Conservation (phyloP, 2,113 vertebrate species). For the Hypomesus transpacificus region DNA sequence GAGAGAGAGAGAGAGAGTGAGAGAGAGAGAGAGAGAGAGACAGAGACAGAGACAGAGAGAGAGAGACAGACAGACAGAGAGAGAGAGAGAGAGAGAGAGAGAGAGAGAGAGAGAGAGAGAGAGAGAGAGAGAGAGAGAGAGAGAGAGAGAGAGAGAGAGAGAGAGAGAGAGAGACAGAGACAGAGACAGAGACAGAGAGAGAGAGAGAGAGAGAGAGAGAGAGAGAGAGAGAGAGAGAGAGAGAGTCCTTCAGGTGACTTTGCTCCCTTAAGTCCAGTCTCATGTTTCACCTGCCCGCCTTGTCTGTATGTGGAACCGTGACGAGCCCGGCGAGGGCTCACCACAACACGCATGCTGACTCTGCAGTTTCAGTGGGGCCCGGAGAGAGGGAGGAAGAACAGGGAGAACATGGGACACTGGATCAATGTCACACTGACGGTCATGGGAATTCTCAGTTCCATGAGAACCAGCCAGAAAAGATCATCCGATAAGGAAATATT, state of each 20-base stretch:
- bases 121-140: neutral
- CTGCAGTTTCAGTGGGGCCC: slow-evolving; percentile 15
- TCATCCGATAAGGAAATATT: slow-evolving; percentile 26
- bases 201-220: neutral
- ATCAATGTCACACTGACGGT: slow-evolving; percentile 14
- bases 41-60: neutral
- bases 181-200: neutral
- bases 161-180: neutral
- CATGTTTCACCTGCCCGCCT: slow-evolving; percentile 39
- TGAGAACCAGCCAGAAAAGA: slow-evolving; percentile 13
- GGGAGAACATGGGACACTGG: slow-evolving; percentile 28
- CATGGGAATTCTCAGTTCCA: neutral
- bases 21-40: neutral
- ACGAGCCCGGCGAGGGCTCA: slow-evolving; percentile 10
- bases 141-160: slow-evolving; percentile 7
- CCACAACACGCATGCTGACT: slow-evolving; percentile 35
- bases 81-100: neutral
- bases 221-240: neutral
- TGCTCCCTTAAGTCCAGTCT: slow-evolving; percentile 26
- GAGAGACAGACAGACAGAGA: neutral
- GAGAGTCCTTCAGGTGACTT: slow-evolving; percentile 43
- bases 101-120: neutral
- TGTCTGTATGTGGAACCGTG: slow-evolving; percentile 12
- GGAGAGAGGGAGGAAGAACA: slow-evolving; percentile 6
- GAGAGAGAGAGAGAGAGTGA: slow-evolving; percentile 8